phyloP scores from a whole-genome alignment of 1,140 invertebrate genomes.

The Nephotettix cincticeps region DNA sequence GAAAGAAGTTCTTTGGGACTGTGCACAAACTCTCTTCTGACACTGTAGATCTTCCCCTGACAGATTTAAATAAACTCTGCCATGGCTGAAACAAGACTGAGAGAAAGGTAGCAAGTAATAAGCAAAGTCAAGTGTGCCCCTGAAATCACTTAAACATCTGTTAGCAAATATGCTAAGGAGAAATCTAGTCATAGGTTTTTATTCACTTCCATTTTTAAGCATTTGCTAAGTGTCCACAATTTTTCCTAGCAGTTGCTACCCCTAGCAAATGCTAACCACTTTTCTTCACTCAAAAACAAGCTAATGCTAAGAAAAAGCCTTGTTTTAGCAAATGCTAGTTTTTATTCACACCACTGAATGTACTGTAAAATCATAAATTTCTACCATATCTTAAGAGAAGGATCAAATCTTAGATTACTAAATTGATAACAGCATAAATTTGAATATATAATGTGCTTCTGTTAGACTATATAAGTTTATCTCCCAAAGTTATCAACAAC shows the following conservation, averaged over 20 bases:
- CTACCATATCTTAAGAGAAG: no score
- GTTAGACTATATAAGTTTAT: no score
- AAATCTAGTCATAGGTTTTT: constrained; percentile 4
- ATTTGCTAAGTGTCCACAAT: constrained; percentile 8
- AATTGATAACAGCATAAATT: no score
- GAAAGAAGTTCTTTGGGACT: neutral
- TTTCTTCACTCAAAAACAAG: no score
- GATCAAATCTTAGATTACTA: no score
- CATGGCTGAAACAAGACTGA: neutral
- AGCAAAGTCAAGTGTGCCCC: neutral
- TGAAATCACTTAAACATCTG: neutral
- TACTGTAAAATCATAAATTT: no score
- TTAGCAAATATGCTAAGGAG: neutral
- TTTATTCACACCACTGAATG: no score
- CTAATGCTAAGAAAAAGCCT: no score
- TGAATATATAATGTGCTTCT: no score
- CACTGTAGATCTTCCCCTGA: neutral
- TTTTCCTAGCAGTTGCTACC: neutral
- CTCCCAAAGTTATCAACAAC: no score
- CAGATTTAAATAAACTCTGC: neutral
- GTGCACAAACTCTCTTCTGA: neutral
- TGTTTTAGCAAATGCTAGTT: no score
- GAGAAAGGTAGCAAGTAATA: neutral
- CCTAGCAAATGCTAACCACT: no score
- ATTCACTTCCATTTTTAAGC: constrained; percentile 5